Base-by-base conservation (phyloP, 1,140 invertebrate genomes). In the Lanistes nyassanus region DNA sequence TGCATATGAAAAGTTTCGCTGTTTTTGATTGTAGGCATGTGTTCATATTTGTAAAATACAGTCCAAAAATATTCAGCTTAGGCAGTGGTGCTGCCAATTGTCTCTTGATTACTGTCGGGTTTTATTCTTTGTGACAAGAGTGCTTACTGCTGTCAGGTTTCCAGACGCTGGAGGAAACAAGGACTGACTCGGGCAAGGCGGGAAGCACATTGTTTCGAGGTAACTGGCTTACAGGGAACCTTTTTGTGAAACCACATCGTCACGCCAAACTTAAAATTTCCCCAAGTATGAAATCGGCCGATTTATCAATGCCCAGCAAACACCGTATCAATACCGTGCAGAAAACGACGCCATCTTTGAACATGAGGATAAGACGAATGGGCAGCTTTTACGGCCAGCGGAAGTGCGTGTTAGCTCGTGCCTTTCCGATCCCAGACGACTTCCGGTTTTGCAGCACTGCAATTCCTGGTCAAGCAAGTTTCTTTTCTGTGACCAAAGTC, bases 331-430 rank as follows among this genome's bases (percentile, higher is more conserved):
- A 26, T n/a, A n/a, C 56, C 29, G 2, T 19, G 29, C 56, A 60
- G n/a, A 11, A 60, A 60, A n/a, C n/a, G n/a, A 11, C 56, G 56
- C 56, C 56, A 60, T 60, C 56, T 60, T 60, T 11, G 3, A 60
- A 60, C 56, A 60, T n/a, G n/a, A 7, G 56, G 56, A 7, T n/a
- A 31, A 31, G n/a, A 31, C 56, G 29, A 60, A 60, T 26, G 23
- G 56, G 56, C 56, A 26, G 56, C n/a, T 31, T 60, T 60, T 31
- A 26, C 56, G 9, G 56, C 11, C 56, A n/a, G n/a, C 56, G 56
- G 56, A 60, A 60, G 56, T 60, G 56, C 56, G 56, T 60, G 56
- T 60, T 60, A 60, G 56, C 56, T 60, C 56, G 56, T 60, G 56
- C 56, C 29, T 60, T 60, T 60, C 56, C 56, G 56, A 60, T 60